Percentiles rank a stretch among this genome's conserved stretches.
These are phyloP conservation scores for Brotula barbata DNA, from an alignment of 2,797 vertebrate species.

Conservation along the genomic window DNA sequence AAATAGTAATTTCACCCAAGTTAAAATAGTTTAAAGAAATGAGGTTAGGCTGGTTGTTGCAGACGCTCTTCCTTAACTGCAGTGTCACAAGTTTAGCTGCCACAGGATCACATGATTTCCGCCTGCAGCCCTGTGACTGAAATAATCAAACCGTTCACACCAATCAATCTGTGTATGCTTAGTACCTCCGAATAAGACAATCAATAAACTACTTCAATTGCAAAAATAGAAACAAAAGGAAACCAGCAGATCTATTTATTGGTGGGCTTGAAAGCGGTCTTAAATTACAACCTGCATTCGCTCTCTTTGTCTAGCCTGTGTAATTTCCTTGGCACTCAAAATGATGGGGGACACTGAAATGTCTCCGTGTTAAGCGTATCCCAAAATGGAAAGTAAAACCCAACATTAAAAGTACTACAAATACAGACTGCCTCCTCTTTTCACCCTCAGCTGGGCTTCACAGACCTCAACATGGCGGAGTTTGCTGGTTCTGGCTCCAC, in stretches of 20 bases:
- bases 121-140: neutral
- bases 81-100: neutral
- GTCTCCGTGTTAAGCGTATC: neutral
- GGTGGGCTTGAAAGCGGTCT: too few species aligned
- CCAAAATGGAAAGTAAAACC: constrained; percentile 12
- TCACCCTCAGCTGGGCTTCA: constrained; percentile 88
- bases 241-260: too few species aligned
- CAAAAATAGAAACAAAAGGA: too few species aligned
- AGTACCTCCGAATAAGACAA: too few species aligned
- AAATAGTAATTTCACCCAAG: neutral
- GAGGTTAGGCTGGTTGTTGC: neutral
- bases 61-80: neutral
- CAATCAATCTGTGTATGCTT: too few species aligned
- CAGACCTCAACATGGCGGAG: constrained; percentile 96
- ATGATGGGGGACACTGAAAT: constrained; percentile 32
- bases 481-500: constrained; percentile 95
- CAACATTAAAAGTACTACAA: constrained; percentile 10
- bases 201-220: too few species aligned
- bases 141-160: too few species aligned
- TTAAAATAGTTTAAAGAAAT: neutral
- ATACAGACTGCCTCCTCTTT: constrained; percentile 8
- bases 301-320: neutral
- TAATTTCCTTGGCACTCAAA: constrained; percentile 18
- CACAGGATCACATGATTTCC: neutral
- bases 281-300: too few species aligned